phyloP scores from a whole-genome alignment of 1,140 invertebrate species.

The Rhopalosiphum padi region DNA sequence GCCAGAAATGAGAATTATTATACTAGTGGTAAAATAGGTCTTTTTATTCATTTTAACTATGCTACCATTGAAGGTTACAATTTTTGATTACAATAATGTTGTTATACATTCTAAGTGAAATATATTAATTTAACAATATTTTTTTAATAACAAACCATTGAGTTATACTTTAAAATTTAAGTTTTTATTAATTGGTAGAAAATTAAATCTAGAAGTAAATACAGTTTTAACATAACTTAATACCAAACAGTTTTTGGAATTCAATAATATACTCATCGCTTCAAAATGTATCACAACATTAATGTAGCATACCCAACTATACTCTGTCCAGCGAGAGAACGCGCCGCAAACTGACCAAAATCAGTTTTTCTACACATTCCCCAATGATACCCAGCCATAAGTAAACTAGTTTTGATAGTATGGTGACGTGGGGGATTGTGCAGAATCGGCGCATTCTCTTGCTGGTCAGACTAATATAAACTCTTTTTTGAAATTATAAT shows the following conservation, averaged over 20 bases:
- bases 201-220: background rate
- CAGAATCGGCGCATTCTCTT: too few species aligned
- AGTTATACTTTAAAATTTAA: background rate
- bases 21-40: slow-evolving; percentile 78
- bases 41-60: background rate
- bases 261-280: background rate
- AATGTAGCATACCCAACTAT: background rate
- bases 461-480: too few species aligned
- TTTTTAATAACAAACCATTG: background rate
- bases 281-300: background rate
- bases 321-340: too few species aligned
- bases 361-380: too few species aligned
- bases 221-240: background rate
- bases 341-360: too few species aligned
- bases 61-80: too few species aligned
- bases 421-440: too few species aligned
- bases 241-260: background rate
- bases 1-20: slow-evolving; percentile 88
- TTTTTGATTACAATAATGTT: too few species aligned
- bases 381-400: too few species aligned
- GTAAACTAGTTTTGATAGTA: too few species aligned
- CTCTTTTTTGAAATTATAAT: background rate
- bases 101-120: too few species aligned
- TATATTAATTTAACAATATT: background rate
- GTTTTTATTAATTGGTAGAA: background rate